Evolutionary conservation across 1,140 invertebrate genomes (phyloP).

Genomic region (Zelostemma sp.): DNA sequence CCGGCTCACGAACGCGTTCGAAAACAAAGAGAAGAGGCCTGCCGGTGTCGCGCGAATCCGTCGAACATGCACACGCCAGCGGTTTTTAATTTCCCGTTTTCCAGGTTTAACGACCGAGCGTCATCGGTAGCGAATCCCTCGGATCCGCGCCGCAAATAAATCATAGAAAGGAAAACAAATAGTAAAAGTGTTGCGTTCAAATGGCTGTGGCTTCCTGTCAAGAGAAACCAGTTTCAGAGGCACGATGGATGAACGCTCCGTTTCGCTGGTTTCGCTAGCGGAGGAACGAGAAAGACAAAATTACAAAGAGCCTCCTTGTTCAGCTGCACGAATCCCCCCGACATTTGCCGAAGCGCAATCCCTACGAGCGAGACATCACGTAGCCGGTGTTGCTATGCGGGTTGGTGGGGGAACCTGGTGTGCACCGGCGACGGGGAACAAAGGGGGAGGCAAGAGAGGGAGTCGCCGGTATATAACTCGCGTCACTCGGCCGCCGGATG

Average conservation of each 20-base stretch:
- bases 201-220: conserved; percentile 47
- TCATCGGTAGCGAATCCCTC: conserved; percentile 2
- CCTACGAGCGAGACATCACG: conserved; percentile 58
- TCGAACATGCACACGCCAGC: too few species aligned
- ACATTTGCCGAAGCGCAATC: conserved; percentile 16
- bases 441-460: conserved; percentile 24
- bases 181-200: conserved; percentile 47
- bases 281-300: too few species aligned
- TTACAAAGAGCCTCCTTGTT: conserved; percentile 13
- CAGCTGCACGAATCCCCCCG: conserved; percentile 22
- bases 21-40: too few species aligned
- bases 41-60: too few species aligned
- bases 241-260: conserved; percentile 41
- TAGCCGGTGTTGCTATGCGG: conserved; percentile 68
- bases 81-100: not conserved
- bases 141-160: conserved; percentile 13
- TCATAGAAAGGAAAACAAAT: conserved; percentile 48
- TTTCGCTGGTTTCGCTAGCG: too few species aligned
- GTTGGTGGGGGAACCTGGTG: conserved; percentile 42
- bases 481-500: conserved; percentile 54
- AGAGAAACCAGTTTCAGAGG: conserved; percentile 45
- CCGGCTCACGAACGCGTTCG: too few species aligned
- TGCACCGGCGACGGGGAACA: conserved; percentile 39
- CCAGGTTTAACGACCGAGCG: not conserved
- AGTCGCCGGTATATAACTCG: conserved; percentile 55